Base-by-base conservation (phyloP, 2,797 vertebrate genomes). In the Lycodopsis pacificus region DNA sequence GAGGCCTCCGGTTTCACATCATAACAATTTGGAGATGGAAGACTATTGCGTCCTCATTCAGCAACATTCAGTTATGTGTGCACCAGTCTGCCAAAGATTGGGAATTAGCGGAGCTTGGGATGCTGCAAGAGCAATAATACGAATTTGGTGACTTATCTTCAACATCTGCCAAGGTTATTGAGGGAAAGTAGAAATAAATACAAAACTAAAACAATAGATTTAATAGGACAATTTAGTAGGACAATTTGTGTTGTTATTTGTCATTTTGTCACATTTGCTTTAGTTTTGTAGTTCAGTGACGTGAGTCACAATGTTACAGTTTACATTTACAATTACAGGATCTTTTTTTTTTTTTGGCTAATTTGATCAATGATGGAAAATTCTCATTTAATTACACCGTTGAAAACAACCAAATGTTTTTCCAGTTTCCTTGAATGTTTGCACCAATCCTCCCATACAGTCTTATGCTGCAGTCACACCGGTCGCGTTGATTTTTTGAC, bases 1-100 rank as follows among this genome's bases (percentile, higher is more conserved):
- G 67, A 57, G 70, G 81, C 81, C 80, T 90, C 62, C 65, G 59
- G 88, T 88, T 93, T 85, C 82, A 89, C 76, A 84, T 76, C 73
- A 87, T 78, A 86, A 84, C 83, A 90, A 66, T 73, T 63, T 67
- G 59, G 65, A 82, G 86, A 89, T 84, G 81, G 69, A 87, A 48
- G n/a, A 77, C 70, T 67, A 68, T 38, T 51, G 70, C 56, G 73
- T 69, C 25, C 32, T 77, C 56, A 74, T 83, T 85, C 54, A 82
- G 65, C 49, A 80, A 66, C 71, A 82, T 54, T 61, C 22, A 48
- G 49, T 57, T 65, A 66, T 49, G 51, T 65, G 25, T 67, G 56
- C 57, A 77, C 38, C 46, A 38, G 17, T 63, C 49, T 67, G 63
- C 25, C n/a, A 71, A 19, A 36, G 19, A 80, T 7, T 30, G 32